Percentiles rank a stretch among this genome's conserved stretches.
phyloP scores from a whole-genome alignment of 2,113 vertebrate genomes.

The Oncorhynchus mykiss region DNA sequence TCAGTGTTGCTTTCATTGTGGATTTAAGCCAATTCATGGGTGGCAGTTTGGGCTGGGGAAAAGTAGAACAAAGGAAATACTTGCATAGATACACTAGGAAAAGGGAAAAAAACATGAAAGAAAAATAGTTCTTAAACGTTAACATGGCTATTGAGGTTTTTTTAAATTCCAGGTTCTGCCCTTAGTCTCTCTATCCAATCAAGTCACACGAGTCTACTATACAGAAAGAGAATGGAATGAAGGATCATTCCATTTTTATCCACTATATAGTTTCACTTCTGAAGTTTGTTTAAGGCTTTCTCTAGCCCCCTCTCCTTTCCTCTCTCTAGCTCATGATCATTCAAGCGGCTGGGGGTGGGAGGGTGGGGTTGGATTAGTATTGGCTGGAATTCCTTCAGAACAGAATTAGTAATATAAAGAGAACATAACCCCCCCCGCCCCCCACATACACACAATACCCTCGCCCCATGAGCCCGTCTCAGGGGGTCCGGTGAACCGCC shows the following conservation, averaged over 20 bases:
- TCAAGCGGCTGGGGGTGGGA: background rate
- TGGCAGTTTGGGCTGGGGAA: background rate
- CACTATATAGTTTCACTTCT: background rate
- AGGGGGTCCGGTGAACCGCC: background rate
- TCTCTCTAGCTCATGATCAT: background rate
- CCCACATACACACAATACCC: background rate
- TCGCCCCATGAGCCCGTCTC: background rate
- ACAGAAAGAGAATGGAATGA: background rate
- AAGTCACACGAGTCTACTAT: background rate
- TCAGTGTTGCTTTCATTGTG: background rate
- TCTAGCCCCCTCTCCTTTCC: background rate
- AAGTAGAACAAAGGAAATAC: background rate
- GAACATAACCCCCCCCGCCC: conserved; percentile 20
- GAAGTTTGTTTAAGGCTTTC: background rate
- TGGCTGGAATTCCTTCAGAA: conserved; percentile 51
- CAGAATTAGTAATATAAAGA: conserved; percentile 32
- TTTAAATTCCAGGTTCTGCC: too few species aligned
- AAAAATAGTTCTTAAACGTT: background rate
- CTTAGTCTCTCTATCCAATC: background rate
- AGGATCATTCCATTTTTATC: background rate
- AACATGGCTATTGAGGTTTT: too few species aligned
- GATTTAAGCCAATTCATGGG: background rate
- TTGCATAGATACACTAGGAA: background rate
- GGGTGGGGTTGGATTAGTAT: conserved; percentile 38
- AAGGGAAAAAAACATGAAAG: background rate